phyloP scores from a whole-genome alignment of 2,888 invertebrate species.

The Himalopsyche anomala region DNA sequence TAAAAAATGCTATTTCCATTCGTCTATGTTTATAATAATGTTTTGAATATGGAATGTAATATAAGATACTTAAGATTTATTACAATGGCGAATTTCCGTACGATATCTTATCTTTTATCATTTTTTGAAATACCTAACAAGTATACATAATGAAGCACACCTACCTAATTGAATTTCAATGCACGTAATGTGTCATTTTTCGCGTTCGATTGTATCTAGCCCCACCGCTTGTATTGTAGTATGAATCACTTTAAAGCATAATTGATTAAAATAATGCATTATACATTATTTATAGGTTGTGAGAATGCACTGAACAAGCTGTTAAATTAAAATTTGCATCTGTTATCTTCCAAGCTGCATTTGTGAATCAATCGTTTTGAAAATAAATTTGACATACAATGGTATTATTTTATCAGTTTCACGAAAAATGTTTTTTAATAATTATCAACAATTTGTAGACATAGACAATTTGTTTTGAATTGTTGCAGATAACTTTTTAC shows the following conservation, averaged over 20 bases:
- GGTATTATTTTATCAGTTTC: too few species aligned
- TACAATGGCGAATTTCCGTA: background rate
- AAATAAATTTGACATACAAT: too few species aligned
- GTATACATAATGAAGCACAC: conserved; percentile 34
- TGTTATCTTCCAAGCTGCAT: too few species aligned
- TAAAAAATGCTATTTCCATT: background rate
- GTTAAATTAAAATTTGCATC: too few species aligned
- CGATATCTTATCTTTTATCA: conserved; percentile 22
- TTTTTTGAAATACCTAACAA: background rate
- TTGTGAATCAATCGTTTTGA: too few species aligned
- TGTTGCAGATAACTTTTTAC: too few species aligned
- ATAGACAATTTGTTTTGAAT: too few species aligned
- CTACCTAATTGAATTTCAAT: conserved; percentile 20
- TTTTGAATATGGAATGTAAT: background rate
- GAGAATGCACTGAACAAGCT: too few species aligned
- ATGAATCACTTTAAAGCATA: background rate
- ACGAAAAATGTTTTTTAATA: too few species aligned
- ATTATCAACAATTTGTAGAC: too few species aligned
- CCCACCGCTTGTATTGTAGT: background rate
- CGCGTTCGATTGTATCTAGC: background rate
- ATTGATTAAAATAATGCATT: too few species aligned
- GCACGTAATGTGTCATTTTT: conserved; percentile 25
- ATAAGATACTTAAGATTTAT: background rate
- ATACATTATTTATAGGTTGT: too few species aligned
- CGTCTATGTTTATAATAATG: background rate